phyloP scores from a whole-genome alignment of 2,113 vertebrate species.

The Nycticorax nycticorax region DNA sequence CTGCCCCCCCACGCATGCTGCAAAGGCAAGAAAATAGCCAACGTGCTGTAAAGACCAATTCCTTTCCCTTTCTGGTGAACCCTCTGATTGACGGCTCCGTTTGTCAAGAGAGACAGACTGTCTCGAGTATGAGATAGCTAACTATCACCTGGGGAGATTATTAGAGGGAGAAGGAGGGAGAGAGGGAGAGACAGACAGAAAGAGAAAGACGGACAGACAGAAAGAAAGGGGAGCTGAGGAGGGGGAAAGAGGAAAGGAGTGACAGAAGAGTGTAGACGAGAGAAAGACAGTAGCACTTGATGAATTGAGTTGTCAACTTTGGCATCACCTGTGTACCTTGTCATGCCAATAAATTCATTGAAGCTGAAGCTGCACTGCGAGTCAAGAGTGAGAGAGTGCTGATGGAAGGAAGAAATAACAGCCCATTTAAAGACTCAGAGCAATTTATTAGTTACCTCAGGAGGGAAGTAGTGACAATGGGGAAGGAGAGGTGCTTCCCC shows the following conservation, averaged over 20 bases:
- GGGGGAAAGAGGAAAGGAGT: neutral
- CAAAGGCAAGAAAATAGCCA: conserved; percentile 16
- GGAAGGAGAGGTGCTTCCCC: neutral
- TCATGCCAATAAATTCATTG: conserved; percentile 49
- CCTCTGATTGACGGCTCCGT: neutral
- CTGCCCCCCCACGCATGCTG: neutral
- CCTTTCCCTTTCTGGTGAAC: neutral
- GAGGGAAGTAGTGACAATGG: neutral
- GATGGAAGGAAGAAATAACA: conserved; percentile 47
- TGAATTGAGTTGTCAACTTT: conserved; percentile 59
- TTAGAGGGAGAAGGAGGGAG: neutral
- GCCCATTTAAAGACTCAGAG: conserved; percentile 37
- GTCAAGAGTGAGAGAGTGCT: conserved; percentile 19
- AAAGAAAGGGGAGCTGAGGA: neutral
- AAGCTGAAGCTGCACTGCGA: neutral
- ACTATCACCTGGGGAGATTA: conserved; percentile 49
- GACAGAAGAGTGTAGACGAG: neutral
- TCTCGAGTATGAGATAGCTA: conserved; percentile 42
- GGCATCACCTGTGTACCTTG: conserved; percentile 49
- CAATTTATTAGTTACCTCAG: conserved; percentile 29
- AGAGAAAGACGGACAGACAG: neutral
- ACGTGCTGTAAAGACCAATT: neutral
- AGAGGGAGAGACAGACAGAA: neutral
- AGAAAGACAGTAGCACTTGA: conserved; percentile 1
- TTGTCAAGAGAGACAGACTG: conserved; percentile 38